Evolutionary conservation across 1,140 invertebrate genomes (phyloP), one percentile per base, ranked within the genome.

Genomic region (Lepidurus apus): DNA sequence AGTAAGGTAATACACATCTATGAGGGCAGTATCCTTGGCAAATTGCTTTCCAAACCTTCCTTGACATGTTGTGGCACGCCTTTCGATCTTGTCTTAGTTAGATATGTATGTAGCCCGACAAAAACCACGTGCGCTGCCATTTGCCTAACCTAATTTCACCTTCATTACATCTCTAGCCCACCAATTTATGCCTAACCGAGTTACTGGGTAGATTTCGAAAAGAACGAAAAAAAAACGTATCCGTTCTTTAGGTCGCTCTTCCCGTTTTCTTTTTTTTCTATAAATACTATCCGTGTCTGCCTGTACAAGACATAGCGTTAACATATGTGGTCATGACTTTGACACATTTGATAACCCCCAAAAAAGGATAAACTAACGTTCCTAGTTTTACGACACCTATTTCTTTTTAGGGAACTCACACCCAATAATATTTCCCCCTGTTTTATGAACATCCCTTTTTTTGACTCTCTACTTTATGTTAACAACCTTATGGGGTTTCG

Each of bases 301-400:
- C 21, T 21, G 53, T 21, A 65, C 53, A 65, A 65, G 53, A 65
- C 53, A 65, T 13, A 65, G 17, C 53, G 53, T 65, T 65, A 65
- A 65, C 53, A 65, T 65, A 65, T 65, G 53, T 65, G 53, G 13
- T 21, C 53, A 65, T 65, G 53, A 65, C 53, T 65, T 21, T 65
- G 53, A 21, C 53, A 65, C 53, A 65, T 65, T 65, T 65, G 53
- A 21, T 65, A 65, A 65, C 53, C n/a, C n/a, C n/a, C 17, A 65
- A 65, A 65, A 65, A 65, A 65, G 53, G 7, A 65, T 13, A 65
- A n/a, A 65, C 53, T 65, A 65, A 65, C 53, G 53, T 65, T 34
- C 34, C 34, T 4, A 34, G 34, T 34, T 21, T 65, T 65, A 65
- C 53, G 13, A 65, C 34, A 34, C 34, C 34, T 34, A 21, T 21